These are phyloP conservation scores for Diplosoma virens DNA, from an alignment of 23 tunicate species.

Conservation along the genomic window DNA sequence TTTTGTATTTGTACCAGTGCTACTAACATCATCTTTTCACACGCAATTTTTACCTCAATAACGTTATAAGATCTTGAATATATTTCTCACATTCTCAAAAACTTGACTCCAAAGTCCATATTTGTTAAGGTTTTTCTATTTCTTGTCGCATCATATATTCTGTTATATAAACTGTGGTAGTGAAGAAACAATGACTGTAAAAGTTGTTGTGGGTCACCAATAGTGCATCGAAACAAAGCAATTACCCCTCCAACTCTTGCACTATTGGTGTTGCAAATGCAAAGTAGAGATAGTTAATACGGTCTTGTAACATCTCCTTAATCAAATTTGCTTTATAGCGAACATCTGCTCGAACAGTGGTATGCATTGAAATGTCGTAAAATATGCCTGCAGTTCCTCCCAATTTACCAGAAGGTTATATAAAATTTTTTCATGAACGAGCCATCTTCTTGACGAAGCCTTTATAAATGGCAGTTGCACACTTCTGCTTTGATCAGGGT, in stretches of 20 bases:
- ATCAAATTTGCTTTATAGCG: slow-evolving; percentile 34
- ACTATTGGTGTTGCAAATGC: too few relatives aligned
- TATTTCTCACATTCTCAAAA: slow-evolving; percentile 22
- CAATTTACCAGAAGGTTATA: slow-evolving; percentile 28
- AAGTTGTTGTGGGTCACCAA: too few relatives aligned
- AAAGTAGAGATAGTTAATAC: too few relatives aligned
- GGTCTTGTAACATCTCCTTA: slow-evolving; percentile 39
- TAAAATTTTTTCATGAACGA: slow-evolving; percentile 19
- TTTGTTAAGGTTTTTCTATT: slow-evolving; percentile 8
- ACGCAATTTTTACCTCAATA: not conserved
- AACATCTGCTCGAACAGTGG: not conserved
- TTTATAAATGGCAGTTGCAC: slow-evolving; percentile 48
- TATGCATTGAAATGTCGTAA: not conserved
- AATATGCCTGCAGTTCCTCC: slow-evolving; percentile 2
- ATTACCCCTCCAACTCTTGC: too few relatives aligned
- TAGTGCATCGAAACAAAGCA: too few relatives aligned
- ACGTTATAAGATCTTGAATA: not conserved
- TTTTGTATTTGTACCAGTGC: slow-evolving; percentile 10
- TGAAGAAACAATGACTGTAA: not conserved
- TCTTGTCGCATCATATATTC: not conserved
- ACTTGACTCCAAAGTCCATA: slow-evolving; percentile 26
- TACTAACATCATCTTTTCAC: slow-evolving; percentile 8
- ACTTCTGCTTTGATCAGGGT: not conserved
- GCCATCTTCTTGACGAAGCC: slow-evolving; percentile 29
- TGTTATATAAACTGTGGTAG: slow-evolving; percentile 2